These are phyloP conservation scores for Pogonomyrmex barbatus DNA, from an alignment of 1,140 invertebrate genomes.

Conservation along the genomic window DNA sequence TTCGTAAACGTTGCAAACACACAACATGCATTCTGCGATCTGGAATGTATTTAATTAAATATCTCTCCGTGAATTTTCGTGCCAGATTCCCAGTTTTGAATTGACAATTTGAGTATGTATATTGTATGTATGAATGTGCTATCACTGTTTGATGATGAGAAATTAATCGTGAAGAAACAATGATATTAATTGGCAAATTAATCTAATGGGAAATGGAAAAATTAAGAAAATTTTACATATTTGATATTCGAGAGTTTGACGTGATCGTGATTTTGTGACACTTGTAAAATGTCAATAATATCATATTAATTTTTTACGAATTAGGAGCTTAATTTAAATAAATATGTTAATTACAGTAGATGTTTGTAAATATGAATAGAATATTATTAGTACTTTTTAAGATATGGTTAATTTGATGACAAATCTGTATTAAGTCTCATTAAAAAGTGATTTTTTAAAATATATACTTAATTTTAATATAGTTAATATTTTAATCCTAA, in stretches of 20 bases:
- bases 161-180: not conserved
- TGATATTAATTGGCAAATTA: not conserved
- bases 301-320: not conserved
- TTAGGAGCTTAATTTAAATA: not conserved
- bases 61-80: not conserved
- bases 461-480: not conserved
- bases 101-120: not conserved
- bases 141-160: not conserved
- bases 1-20: not conserved
- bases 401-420: not conserved
- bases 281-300: not conserved
- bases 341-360: not conserved
- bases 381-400: not conserved
- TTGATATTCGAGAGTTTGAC: not conserved
- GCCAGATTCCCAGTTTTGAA: conserved; percentile 16
- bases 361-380: not conserved
- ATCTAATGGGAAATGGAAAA: not conserved
- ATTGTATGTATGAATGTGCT: not conserved
- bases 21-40: not conserved
- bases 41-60: not conserved
- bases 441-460: not conserved
- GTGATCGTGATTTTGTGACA: not conserved
- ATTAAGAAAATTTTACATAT: not conserved
- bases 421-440: not conserved
- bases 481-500: not conserved